Evolutionary conservation across 1,140 invertebrate genomes (phyloP), one percentile per base, ranked within the genome.

Genomic region (Pogonognathellus flavescens): DNA sequence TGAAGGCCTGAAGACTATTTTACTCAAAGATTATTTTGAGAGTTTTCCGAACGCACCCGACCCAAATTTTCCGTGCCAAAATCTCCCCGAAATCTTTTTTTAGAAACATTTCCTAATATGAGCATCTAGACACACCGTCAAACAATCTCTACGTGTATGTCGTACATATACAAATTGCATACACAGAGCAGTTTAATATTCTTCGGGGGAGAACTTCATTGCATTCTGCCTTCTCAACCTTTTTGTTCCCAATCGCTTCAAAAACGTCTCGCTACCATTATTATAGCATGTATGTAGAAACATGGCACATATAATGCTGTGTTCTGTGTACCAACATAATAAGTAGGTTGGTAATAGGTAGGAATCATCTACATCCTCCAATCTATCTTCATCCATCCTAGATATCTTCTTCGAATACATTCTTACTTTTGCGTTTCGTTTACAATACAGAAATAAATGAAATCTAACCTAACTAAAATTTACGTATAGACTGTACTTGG

Each of bases 71-170:
- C 72, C 72, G 66, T 86, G 85, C 85, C 85, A 86, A 86, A 86
- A 86, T 55, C 81, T 82, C 85, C 70, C 82, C 82, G 82, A 80
- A 84, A 84, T 86, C 85, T 86, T 86, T 86, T 86, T 86, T 86
- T 86, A 86, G 85, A 86, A 83, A 86, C 85, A 86, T 86, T 86
- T 86, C 85, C 85, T 83, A 86, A 86, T 86, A 86, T 86, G 85
- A 86, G 82, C 85, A 86, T 86, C 82, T 57, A n/a, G 50, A n/a
- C 82, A 62, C 82, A 50, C 57, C 82, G 59, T 62, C 82, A 83
- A 83, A 83, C 57, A 83, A 83, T 83, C 82, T 83, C 25, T 0
- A 55, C 18, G 13, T 11, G 1, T 81, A 50, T 55, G 80, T 57
- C 22, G 31, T 57, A 20, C 76, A 18, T 25, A 18, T 22, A 70